Evolutionary conservation across 1,140 invertebrate species (phyloP).

Genomic region (Zophobas atratus): DNA sequence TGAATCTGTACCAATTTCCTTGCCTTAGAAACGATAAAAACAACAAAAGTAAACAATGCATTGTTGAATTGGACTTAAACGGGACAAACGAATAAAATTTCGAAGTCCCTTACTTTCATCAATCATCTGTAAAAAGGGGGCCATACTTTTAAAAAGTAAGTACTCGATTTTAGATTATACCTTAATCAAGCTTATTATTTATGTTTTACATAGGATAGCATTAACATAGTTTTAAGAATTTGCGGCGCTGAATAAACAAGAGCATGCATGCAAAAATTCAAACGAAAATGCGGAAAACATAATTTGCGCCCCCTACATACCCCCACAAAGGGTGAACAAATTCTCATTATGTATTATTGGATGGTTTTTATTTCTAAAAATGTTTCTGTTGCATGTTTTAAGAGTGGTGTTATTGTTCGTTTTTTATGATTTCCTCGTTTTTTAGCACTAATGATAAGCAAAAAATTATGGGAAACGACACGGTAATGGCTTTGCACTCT

Average conservation of each 20-base stretch:
- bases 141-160: conserved; percentile 42
- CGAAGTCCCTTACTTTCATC: conserved; percentile 28
- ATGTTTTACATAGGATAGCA: conserved; percentile 38
- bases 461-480: background rate
- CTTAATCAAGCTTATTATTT: conserved; percentile 32
- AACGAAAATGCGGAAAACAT: conserved; percentile 14
- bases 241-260: conserved; percentile 9
- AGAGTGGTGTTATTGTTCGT: too few species aligned
- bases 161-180: conserved; percentile 46
- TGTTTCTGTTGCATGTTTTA: too few species aligned
- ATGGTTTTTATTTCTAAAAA: too few species aligned
- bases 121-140: conserved; percentile 46
- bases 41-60: conserved; percentile 20
- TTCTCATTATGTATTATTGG: background rate
- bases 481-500: background rate
- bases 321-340: background rate
- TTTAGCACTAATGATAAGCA: background rate
- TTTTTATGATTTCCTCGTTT: too few species aligned
- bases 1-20: conserved; percentile 37
- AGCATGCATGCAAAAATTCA: conserved; percentile 18
- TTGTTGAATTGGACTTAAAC: conserved; percentile 21
- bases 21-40: conserved; percentile 23
- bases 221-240: conserved; percentile 35
- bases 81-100: conserved; percentile 15
- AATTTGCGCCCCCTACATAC: background rate